phyloP scores from a whole-genome alignment of 2,113 vertebrate genomes.

The Mohoua ochrocephala region DNA sequence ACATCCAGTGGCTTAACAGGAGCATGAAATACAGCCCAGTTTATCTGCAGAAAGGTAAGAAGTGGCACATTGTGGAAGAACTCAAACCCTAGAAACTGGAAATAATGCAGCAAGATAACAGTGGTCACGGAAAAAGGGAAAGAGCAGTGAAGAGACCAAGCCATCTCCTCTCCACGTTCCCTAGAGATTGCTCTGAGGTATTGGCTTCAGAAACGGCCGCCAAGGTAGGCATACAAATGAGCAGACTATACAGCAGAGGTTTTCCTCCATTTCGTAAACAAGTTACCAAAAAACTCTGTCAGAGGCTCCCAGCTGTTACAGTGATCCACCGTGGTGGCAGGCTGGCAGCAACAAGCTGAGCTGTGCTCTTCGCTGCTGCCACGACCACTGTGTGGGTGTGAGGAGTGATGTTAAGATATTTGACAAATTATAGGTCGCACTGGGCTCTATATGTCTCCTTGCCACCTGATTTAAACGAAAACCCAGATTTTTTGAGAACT shows the following conservation, averaged over 20 bases:
- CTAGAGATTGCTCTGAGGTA: neutral
- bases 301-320: neutral
- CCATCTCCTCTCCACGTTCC: neutral
- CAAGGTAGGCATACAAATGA: rapidly evolving
- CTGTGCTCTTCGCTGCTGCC: neutral
- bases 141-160: neutral
- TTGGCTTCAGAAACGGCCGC: neutral
- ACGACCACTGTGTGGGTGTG: too few species aligned
- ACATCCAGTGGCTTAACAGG: neutral
- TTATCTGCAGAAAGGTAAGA: neutral
- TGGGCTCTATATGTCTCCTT: neutral
- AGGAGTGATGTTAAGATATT: neutral
- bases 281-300: neutral
- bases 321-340: rapidly evolving
- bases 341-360: neutral
- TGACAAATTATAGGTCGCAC: neutral
- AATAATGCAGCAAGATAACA: neutral
- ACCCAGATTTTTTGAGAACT: neutral
- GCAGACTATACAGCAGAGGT: neutral
- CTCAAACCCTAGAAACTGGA: neutral
- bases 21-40: neutral
- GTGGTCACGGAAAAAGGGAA: neutral
- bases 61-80: neutral
- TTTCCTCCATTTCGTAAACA: neutral
- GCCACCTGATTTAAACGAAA: neutral